Evolutionary conservation across 2,888 invertebrate species (phyloP).

Genomic region (Ctenicera cuprea): DNA sequence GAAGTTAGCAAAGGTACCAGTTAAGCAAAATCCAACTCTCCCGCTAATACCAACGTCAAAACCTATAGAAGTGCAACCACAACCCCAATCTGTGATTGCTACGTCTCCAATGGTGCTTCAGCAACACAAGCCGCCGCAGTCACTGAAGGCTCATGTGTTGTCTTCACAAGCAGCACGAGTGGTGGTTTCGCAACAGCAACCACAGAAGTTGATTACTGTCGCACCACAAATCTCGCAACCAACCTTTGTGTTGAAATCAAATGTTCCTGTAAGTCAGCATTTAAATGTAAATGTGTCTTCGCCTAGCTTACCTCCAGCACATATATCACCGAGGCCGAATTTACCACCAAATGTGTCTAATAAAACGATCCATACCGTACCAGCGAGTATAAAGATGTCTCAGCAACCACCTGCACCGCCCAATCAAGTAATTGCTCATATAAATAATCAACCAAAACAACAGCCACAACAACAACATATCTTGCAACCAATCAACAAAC

Average conservation of each 20-base stretch:
- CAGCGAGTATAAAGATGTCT: constrained; percentile 53
- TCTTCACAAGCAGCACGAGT: constrained; percentile 73
- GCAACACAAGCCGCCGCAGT: constrained; percentile 74
- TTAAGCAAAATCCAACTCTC: constrained; percentile 21
- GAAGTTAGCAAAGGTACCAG: constrained; percentile 29
- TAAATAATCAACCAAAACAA: constrained; percentile 69
- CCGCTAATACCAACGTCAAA: not conserved
- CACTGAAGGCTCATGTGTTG: constrained; percentile 79
- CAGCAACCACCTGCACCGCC: constrained; percentile 57
- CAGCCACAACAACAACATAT: constrained; percentile 62
- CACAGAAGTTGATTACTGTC: constrained; percentile 50
- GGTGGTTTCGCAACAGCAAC: constrained; percentile 61
- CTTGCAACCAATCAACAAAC: constrained; percentile 41
- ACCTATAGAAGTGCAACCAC: constrained; percentile 55
- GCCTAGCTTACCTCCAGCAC: constrained; percentile 62
- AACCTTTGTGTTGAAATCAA: constrained; percentile 40
- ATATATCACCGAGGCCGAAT: constrained; percentile 65
- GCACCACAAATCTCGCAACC: constrained; percentile 54
- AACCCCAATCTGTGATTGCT: constrained; percentile 55
- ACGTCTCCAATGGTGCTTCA: constrained; percentile 64
- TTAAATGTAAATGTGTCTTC: constrained; percentile 68
- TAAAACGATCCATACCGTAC: constrained; percentile 45
- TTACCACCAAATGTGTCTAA: constrained; percentile 54
- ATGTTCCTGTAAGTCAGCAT: constrained; percentile 62
- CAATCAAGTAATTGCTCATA: constrained; percentile 50